Conservation (phyloP, 2,113 vertebrate species). For the Sarotherodon lohbergeri region DNA sequence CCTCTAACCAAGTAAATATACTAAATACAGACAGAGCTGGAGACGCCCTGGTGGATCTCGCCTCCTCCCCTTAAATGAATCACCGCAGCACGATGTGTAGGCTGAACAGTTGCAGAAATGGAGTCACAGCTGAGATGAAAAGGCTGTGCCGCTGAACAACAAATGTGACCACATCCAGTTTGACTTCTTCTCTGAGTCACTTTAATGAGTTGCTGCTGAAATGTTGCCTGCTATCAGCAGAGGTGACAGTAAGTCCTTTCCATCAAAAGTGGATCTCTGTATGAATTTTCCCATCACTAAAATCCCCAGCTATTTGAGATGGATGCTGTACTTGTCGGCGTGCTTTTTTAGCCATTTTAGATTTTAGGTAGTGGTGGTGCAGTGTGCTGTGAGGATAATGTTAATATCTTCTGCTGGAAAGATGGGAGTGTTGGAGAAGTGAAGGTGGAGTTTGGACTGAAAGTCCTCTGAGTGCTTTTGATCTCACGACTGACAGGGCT, state of each 20-base stretch:
- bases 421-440: not conserved
- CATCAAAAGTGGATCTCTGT: not conserved
- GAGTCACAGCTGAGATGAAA: conserved; percentile 1
- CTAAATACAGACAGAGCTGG: conserved; percentile 7
- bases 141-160: not conserved
- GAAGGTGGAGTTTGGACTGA: not conserved
- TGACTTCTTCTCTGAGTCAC: conserved; percentile 24
- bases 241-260: conserved; percentile 13
- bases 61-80: conserved; percentile 2
- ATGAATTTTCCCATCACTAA: not conserved
- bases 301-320: not conserved
- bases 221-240: conserved; percentile 1
- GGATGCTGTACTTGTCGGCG: not conserved
- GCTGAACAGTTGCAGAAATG: not conserved
- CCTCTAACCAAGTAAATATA: conserved; percentile 27
- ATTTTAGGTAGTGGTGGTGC: not conserved
- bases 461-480: conserved; percentile 1
- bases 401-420: not conserved
- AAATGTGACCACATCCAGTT: conserved; percentile 26
- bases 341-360: not conserved
- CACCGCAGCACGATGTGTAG: not conserved
- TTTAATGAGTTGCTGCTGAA: conserved; percentile 18
- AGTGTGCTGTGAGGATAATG: not conserved
- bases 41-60: not conserved
- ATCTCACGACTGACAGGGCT: not conserved